These are phyloP conservation scores for Centrocercus urophasianus DNA, from an alignment of 2,113 vertebrate genomes.

Conservation along the genomic window DNA sequence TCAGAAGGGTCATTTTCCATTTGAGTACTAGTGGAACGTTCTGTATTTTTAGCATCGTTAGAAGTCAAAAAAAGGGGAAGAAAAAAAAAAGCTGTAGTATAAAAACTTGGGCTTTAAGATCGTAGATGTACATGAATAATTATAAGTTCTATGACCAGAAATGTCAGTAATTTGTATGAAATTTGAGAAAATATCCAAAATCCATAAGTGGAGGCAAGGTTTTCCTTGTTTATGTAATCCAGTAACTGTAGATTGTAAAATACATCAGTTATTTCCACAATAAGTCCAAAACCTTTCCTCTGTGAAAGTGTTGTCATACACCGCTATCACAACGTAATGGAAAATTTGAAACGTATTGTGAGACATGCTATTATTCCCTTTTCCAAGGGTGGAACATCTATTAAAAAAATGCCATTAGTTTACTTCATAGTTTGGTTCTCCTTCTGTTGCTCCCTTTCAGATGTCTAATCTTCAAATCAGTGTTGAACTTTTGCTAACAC, in stretches of 20 bases:
- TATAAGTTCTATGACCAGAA: background rate
- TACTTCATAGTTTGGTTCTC: conserved; percentile 3
- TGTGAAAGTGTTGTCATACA: background rate
- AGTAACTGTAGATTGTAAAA: background rate
- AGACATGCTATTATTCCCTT: background rate
- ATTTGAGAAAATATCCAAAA: background rate
- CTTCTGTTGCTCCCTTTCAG: background rate
- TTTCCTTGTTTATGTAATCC: background rate
- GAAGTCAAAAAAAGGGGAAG: background rate
- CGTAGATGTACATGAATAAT: background rate
- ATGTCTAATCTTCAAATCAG: background rate
- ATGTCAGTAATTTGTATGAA: background rate
- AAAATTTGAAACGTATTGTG: background rate
- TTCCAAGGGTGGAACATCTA: background rate
- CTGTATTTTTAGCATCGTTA: background rate
- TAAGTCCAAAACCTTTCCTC: background rate
- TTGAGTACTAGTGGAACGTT: background rate
- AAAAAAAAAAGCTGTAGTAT: background rate
- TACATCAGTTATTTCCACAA: background rate
- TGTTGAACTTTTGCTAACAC: background rate
- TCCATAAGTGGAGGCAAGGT: background rate
- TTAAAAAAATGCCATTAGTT: background rate
- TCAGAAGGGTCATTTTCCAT: background rate
- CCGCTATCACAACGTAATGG: background rate
- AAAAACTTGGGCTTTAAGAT: background rate